These are phyloP conservation scores for Aptenodytes forsteri DNA, from an alignment of 2,113 vertebrate genomes.

Conservation along the genomic window DNA sequence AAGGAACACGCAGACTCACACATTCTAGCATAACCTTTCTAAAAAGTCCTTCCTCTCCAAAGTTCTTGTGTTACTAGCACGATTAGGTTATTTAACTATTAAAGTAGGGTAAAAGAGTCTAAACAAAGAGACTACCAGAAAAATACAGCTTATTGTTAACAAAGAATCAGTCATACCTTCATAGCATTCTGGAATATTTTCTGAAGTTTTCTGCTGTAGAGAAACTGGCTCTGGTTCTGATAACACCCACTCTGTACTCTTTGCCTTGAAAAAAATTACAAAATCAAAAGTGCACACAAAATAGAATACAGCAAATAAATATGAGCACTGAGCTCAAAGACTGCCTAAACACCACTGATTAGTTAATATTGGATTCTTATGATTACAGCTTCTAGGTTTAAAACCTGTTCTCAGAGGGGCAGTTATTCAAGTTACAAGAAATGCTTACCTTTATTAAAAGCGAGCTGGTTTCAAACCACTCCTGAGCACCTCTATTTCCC, in stretches of 20 bases:
- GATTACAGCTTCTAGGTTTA: background rate
- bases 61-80: background rate
- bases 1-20: background rate
- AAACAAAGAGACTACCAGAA: background rate
- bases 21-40: background rate
- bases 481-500: background rate
- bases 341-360: background rate
- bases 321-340: background rate
- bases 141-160: background rate
- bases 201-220: background rate
- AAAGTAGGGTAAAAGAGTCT: background rate
- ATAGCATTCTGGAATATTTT: background rate
- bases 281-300: background rate
- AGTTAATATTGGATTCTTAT: background rate
- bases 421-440: background rate
- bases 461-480: background rate
- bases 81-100: background rate
- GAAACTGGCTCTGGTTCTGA: background rate
- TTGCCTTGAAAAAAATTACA: conserved; percentile 16
- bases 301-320: background rate
- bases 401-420: background rate
- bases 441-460: background rate
- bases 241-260: background rate
- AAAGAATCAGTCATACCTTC: conserved; percentile 53
- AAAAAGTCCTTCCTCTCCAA: background rate